Evolutionary conservation across 2,888 invertebrate genomes (phyloP), one percentile per base, ranked within the genome.

Genomic region (Drosophila affinis): DNA sequence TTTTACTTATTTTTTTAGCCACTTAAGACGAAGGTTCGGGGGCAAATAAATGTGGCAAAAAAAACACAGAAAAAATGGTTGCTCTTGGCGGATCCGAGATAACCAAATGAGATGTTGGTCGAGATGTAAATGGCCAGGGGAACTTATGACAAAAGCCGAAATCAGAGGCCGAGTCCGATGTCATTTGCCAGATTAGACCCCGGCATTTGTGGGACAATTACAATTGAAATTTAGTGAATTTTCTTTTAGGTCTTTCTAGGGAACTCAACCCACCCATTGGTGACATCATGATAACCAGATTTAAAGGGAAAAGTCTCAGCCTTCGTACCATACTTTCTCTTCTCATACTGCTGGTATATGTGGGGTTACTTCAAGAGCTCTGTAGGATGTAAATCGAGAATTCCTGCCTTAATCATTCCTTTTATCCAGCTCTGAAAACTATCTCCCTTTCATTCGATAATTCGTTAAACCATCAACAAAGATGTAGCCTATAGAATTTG

Each of bases 71-170:
- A 70, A 55, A 34, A 56, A 54, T 17, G 65, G 10, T 53, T 59
- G 48, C 74, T 9, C 65, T 81, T 59, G 64, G 74, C 54, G 86
- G 79, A 29, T 79, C 53, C 55, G 24, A 69, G 74, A 71, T 79
- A 72, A 84, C 77, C 69, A 84, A 78, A 62, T 67, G 67, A 67
- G 67, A 68, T 67, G 69, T 67, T 56, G 56, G 69, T 55, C 69
- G 49, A 48, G 49, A 49, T 68, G 65, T 55, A 67, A 67, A 67
- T 67, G 56, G 49, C 56, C 69, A 18, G 34, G 57, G 29, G 51
- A 67, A 67, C 67, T 68, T 67, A 68, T 69, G 67, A 67, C 67
- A 67, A 67, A 68, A 51, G 69, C 67, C 29, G 27, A 51, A 45
- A 45, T 51, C 67, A 56, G 21, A 21, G 21, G 3, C 3, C 21